Base-by-base conservation (phyloP, 2,797 vertebrate species). In the Steatocranus sp. region DNA sequence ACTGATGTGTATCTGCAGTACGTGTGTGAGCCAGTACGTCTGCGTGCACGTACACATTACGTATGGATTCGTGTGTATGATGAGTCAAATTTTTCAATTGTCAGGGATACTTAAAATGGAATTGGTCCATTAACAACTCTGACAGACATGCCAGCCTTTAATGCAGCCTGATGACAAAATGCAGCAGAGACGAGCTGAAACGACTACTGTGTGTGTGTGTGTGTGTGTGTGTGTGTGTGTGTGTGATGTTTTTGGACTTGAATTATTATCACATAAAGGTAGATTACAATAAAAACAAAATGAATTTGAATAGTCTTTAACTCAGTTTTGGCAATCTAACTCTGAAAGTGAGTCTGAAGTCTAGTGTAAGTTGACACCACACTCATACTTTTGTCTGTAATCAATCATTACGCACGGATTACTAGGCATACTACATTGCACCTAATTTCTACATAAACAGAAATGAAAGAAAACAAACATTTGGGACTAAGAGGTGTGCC, bases 1-100 rank as follows among this genome's bases (percentile, higher is more conserved):
- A 17, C 25, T 81, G 88, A 83, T 85, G 77, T 66, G 80, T 79
- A 81, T 87, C 80, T 46, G 17, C 38, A 11, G 51, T 18, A 20
- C 23, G 43, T 1, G 7, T 36, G 58, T 68, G 70, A 27, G 25
- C 20, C 70, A 8, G 48, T 58, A 23, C 23, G 49, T 49, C 27
- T 2, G 56, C 14, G 14, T 43, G 38, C 63, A 68, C 4, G 3
- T 41, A 5, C 2, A 9, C 1, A 36, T 78, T 36, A 18, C 15
- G 4, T 56, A 23, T 53, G n/a, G 17, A 48, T 48, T 41, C 1
- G 12, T 48, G 53, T 58, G 75, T 18, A 8, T 56, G 36, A 83
- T 85, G 32, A 76, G 53, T 81, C 46, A 11, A 4, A 79, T 81
- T 80, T 77, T 32, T 83, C 43, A 56, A 4, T 77, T 75, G 75